Evolutionary conservation across 2,888 invertebrate species (phyloP), one percentile per base, ranked within the genome.

Genomic region (Dicyrtoma fusca): DNA sequence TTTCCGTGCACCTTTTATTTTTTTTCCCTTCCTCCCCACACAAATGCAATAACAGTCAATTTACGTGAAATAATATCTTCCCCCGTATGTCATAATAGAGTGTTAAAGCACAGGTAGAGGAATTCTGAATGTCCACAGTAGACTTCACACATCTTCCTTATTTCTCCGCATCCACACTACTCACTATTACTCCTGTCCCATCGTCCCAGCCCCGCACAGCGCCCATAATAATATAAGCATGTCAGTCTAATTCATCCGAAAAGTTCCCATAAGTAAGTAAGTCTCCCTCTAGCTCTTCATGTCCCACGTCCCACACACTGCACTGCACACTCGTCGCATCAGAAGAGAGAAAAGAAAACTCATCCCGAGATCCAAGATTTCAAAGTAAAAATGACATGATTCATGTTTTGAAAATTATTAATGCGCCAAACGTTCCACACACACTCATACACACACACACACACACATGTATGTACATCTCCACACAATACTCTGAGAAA

Each of bases 41-140:
- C 53, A 55, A 74, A 72, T 55, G 72, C 69, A 74, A 74, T 74
- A 74, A 74, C 74, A 74, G 74, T 74, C 74, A 74, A 74, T 74
- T 74, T 74, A 74, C 69, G 71, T 74, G 74, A 74, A 74, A 74
- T 74, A 74, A 72, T 74, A 74, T 72, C 74, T 44, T 45, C 51
- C 44, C 57, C 8, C 66, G 61, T 73, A 71, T 68, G 71, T 74
- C 74, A 74, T 71, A 70, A 74, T 74, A 66, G 73, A 73, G 70
- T 64, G 70, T 65, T 69, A 73, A 73, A 73, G 65, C 69, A 65
- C 64, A 70, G 73, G 62, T 70, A 62, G 17, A 62, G 59, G 69
- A 59, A 47, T 59, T 49, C 44, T 69, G 17, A 61, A 57, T 14
- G 47, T 61, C 47, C 23, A 26, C 53, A 26, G 49, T 53, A 25